Conservation (phyloP, 2,113 vertebrate species). For the Catharus minimus region DNA sequence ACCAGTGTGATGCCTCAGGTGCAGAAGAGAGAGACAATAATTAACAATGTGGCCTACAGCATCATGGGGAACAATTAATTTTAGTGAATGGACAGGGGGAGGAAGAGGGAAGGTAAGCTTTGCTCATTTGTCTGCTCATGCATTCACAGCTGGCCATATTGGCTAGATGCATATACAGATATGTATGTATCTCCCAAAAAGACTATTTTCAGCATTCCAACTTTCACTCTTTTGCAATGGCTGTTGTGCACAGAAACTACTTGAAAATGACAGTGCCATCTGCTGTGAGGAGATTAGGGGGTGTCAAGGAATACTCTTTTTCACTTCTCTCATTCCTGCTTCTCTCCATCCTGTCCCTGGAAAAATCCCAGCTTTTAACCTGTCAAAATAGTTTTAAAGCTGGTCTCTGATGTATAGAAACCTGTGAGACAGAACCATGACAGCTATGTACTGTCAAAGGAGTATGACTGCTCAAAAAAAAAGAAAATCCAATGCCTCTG, state of each 20-base stretch:
- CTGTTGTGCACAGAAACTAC: slow-evolving; percentile 31
- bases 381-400: slow-evolving; percentile 50
- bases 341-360: slow-evolving; percentile 28
- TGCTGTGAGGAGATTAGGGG: slow-evolving; percentile 55
- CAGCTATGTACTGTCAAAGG: slow-evolving; percentile 5
- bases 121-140: neutral
- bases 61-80: slow-evolving; percentile 65
- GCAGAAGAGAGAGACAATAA: slow-evolving; percentile 56
- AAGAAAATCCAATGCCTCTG: neutral
- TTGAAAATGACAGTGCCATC: slow-evolving; percentile 46
- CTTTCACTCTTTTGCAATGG: neutral
- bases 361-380: slow-evolving; percentile 59
- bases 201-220: slow-evolving; percentile 37
- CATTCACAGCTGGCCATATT: neutral
- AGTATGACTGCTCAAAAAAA: neutral
- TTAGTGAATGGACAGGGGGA: slow-evolving; percentile 13
- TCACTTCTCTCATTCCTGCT: slow-evolving; percentile 22
- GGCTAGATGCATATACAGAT: neutral
- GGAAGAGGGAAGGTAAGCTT: neutral
- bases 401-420: slow-evolving; percentile 35
- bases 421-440: slow-evolving; percentile 40
- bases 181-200: slow-evolving; percentile 2
- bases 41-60: slow-evolving; percentile 61
- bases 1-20: slow-evolving; percentile 24
- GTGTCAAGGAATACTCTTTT: slow-evolving; percentile 54